Base-by-base conservation (phyloP, 2,888 invertebrate genomes). In the Dicycla oo region DNA sequence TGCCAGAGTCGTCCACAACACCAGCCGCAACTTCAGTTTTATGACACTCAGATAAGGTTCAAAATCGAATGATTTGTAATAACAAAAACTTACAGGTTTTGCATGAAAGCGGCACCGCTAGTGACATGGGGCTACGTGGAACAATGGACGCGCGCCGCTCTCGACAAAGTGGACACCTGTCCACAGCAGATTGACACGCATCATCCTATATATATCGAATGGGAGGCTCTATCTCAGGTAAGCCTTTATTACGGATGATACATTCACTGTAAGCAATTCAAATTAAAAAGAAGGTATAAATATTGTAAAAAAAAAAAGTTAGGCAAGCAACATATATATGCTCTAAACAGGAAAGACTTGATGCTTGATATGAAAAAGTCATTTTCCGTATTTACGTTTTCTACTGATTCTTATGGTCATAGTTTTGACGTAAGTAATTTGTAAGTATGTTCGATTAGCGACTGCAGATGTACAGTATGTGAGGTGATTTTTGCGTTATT, bases 61-160 rank as follows among this genome's bases (percentile, higher is more conserved):
- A 34, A 40, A 67, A 34, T 68, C 5, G 4, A n/a, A 54, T 54
- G 15, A 26, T 40, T 60, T 18, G 0, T 18, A n/a, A 58, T 6
- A 6, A 49, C 0, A 30, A 26, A 34, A 60, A n/a, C 15, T 66
- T 53, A 2, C 88, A 97, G 98, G 66, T 97, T 97, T 90, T 97
- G 98, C 1, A 98, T 99, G 68, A 96, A 97, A 78, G 97, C 98
- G 10, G 97, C 98, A 10, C 99, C 99, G 0, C 91, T 98, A 47
- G 97, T 98, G 34, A 98, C 98, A 13, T 99, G 98, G 93, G 96
- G 97, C 18, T 98, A 98, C 88, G 98, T 98, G 47, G 98, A 98
- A 80, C 97, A 97, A 74, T 98, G 98, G 98, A 94, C 99, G 49
- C 97, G 97, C 63, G 96, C 97, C 40, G 97, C 98, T 68, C 96